Base-by-base conservation (phyloP, 2,113 vertebrate species). In the Nematolebias whitei region DNA sequence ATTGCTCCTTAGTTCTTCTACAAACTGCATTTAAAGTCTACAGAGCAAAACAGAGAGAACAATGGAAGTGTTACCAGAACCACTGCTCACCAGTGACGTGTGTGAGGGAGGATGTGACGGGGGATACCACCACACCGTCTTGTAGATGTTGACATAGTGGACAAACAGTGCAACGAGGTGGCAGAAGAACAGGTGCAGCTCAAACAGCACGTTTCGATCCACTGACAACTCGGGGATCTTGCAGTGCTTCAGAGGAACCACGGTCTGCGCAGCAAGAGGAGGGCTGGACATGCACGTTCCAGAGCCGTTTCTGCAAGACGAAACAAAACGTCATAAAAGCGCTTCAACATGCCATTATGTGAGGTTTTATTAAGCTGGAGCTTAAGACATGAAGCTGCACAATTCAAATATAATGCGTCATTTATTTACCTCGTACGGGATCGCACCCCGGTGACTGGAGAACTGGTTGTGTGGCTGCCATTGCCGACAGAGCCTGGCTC, bases 111-210 rank as follows among this genome's bases (percentile, higher is more conserved):
- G 98, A 32, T 96, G 96, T 5, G 96, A 95, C 0, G 96, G 94
- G 0, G 98, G 97, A 68, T 98, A 98, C 98, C 98, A 99, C 98
- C 98, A 99, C 76, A 99, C 97, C 0, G 96, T 99, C 88, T 97
- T 98, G 92, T 99, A 99, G 93, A 99, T 99, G 92, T 99, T 99
- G 92, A 99, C 94, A 71, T 99, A 99, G 92, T 99, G 96, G 53
- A 99, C 96, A 11, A 99, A 99, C 24, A 99, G 94, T 26, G 96
- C 98, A 39, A 96, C 88, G 7, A 99, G 95, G 71, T 99, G 98
- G 87, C 97, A 99, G 89, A 98, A 95, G 90, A 99, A 97, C 39
- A 99, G 95, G 74, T 99, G 96, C 4, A 98, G 92, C 79, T 99
- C 98, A 26, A 99, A 99, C 32, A 98, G 87, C 62, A 99, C 88